Evolutionary conservation across 2,888 invertebrate genomes (phyloP), one percentile per base, ranked within the genome.

Genomic region (Dicyrtomina minuta): DNA sequence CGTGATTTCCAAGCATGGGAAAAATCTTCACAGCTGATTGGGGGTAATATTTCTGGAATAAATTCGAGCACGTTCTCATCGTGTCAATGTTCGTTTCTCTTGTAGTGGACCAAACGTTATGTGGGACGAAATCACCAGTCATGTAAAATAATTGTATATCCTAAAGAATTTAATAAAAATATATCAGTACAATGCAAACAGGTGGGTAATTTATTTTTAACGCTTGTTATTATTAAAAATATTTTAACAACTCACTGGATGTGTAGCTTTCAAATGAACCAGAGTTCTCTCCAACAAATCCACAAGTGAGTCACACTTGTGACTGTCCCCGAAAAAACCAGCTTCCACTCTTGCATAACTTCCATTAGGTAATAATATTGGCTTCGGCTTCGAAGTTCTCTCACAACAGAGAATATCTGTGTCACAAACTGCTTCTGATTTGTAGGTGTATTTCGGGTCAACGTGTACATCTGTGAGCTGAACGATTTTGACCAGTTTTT

Each of bases 261-360:
- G 87, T 17, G 83, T 82, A 43, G 83, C 81, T 20, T 82, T 82
- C 2, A 89, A 85, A 66, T 88, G 87, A 15, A 86, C 82, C 72
- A 93, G 83, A 33, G 88, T 85, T 78, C 89, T 87, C 65, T 88
- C 86, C 46, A 89, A 84, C 0, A 89, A 85, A 81, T 88, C 86
- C 83, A 86, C 83, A 0, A 93, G 91, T 0, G 87, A 83, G 80
- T 94, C 93, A 79, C 93, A 94, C 67, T 86, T 83, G 65, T 89
- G 85, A 77, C 89, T 91, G 80, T 91, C 90, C 1, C 92, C 93
- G 91, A 92, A 93, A 78, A 84, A 87, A 0, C 92, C 92, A 0
- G 93, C 92, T 0, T 82, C 82, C 33, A 79, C 74, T 46, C 78
- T 73, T 33, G 3, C 33, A 33, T 33, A 3, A 8, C 4, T 33